phyloP scores from a whole-genome alignment of 2,888 invertebrate genomes.

The Melanotus villosus region DNA sequence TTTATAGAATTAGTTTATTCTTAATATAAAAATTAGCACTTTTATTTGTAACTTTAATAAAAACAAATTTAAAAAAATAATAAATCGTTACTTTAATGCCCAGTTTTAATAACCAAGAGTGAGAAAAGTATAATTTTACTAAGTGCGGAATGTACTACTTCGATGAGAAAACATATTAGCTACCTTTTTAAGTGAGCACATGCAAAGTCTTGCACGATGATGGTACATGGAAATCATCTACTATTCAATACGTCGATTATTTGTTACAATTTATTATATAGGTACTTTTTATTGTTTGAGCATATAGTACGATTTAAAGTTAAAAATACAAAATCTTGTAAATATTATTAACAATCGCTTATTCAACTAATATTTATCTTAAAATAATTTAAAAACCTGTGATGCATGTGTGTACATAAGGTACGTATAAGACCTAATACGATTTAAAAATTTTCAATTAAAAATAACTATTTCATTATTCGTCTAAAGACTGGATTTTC shows the following conservation, averaged over 20 bases:
- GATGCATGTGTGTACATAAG: not conserved
- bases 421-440: too few relatives aligned
- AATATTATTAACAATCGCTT: constrained; percentile 24
- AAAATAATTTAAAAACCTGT: constrained; percentile 10
- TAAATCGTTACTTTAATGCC: too few relatives aligned
- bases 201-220: constrained; percentile 46
- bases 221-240: constrained; percentile 46
- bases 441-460: not conserved
- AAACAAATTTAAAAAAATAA: too few relatives aligned
- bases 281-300: constrained; percentile 64
- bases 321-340: constrained; percentile 32
- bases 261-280: constrained; percentile 63
- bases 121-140: too few relatives aligned
- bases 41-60: too few relatives aligned
- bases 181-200: constrained; percentile 45
- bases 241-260: constrained; percentile 56
- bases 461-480: constrained; percentile 10
- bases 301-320: constrained; percentile 61
- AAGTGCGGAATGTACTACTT: constrained; percentile 40
- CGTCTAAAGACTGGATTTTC: constrained; percentile 13
- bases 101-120: too few relatives aligned
- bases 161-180: constrained; percentile 27
- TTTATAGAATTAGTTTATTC: too few relatives aligned
- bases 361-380: constrained; percentile 16
- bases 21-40: too few relatives aligned